Conservation (phyloP, 2,113 vertebrate species). For the Leuciscus idus region DNA sequence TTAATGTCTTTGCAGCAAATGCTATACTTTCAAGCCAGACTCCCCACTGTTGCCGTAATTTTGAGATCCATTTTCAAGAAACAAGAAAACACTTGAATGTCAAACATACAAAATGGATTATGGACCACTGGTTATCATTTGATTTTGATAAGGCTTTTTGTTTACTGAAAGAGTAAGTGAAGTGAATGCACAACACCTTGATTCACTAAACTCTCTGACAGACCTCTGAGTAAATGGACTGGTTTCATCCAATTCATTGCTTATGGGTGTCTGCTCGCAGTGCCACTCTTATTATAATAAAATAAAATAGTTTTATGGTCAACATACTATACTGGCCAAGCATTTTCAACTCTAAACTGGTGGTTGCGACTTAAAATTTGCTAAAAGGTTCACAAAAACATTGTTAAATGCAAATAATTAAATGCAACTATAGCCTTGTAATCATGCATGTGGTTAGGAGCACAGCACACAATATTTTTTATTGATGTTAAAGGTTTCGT, state of each 20-base stretch:
- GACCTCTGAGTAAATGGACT: slow-evolving; percentile 2
- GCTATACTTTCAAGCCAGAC: slow-evolving; percentile 52
- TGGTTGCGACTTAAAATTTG: background rate
- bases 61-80: slow-evolving; percentile 50
- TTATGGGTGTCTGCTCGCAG: background rate
- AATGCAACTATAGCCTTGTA: background rate
- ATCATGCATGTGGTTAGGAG: no score
- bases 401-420: background rate
- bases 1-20: slow-evolving; percentile 63
- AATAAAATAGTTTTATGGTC: background rate
- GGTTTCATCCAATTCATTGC: background rate
- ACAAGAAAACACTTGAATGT: slow-evolving; percentile 45
- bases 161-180: slow-evolving; percentile 33
- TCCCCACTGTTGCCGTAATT: slow-evolving; percentile 43
- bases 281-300: background rate
- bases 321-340: background rate
- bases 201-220: slow-evolving; percentile 10
- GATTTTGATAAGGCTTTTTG: slow-evolving; percentile 42
- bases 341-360: background rate
- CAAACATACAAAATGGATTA: slow-evolving; percentile 45
- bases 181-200: slow-evolving; percentile 14
- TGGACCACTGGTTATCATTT: slow-evolving; percentile 35
- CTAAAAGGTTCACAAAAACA: background rate
- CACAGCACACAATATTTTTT: background rate
- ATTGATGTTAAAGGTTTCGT: background rate